Evolutionary conservation across 2,888 invertebrate genomes (phyloP).

Genomic region (Tridacna gigas): DNA sequence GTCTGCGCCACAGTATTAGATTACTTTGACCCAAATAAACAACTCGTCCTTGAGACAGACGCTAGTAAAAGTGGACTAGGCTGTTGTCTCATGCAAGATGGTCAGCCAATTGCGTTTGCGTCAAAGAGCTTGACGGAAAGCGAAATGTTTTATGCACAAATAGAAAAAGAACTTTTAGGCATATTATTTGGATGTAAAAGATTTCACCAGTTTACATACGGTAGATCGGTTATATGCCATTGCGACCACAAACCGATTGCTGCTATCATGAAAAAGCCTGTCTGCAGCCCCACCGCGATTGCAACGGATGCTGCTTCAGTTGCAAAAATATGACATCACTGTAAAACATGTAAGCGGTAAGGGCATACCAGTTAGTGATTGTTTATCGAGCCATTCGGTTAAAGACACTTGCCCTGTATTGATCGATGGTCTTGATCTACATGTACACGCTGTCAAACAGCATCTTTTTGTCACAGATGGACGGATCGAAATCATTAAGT

Average conservation of each 20-base stretch:
- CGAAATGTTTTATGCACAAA: neutral
- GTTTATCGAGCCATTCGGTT: constrained; percentile 17
- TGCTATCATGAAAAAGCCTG: neutral
- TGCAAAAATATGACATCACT: constrained; percentile 41
- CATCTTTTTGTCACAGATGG: constrained; percentile 26
- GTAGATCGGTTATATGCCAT: neutral
- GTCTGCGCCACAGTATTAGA: neutral
- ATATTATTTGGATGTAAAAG: constrained; percentile 6
- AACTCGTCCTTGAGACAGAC: neutral
- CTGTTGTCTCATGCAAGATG: constrained; percentile 3
- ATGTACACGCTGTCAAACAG: constrained; percentile 35
- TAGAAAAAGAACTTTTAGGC: neutral
- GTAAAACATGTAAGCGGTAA: constrained; percentile 33
- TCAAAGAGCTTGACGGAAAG: constrained; percentile 7
- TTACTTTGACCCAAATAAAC: neutral
- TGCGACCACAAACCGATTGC: neutral
- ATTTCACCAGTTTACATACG: constrained; percentile 13
- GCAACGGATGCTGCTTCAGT: constrained; percentile 36
- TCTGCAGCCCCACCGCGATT: constrained; percentile 3
- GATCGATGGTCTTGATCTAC: constrained; percentile 30
- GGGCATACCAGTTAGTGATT: constrained; percentile 26
- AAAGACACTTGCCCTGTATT: constrained; percentile 18
- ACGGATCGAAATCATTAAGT: constrained; percentile 8
- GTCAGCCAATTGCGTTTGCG: constrained; percentile 9
- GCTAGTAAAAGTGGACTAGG: constrained; percentile 3